These are phyloP conservation scores for Achroia grisella DNA, from an alignment of 1,140 invertebrate genomes.

Conservation along the genomic window DNA sequence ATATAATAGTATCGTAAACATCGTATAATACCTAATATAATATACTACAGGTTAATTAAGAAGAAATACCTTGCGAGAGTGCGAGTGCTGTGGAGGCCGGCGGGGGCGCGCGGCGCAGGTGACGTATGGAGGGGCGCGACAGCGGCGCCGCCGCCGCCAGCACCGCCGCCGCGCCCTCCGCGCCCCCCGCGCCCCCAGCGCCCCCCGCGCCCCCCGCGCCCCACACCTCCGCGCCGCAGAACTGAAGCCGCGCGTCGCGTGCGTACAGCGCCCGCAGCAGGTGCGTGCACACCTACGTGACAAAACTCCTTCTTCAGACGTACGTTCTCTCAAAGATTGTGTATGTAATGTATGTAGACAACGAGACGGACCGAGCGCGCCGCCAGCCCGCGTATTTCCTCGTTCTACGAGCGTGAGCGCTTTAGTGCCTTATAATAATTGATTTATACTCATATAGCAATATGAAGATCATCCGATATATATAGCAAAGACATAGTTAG, in stretches of 20 bases:
- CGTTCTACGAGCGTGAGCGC: too few species aligned
- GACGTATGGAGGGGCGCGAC: conserved; percentile 22
- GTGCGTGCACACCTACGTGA: conserved; percentile 76
- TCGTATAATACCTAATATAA: too few species aligned
- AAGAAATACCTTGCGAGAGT: conserved; percentile 12
- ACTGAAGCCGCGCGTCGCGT: conserved; percentile 79
- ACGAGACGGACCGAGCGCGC: too few species aligned
- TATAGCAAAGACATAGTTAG: too few species aligned
- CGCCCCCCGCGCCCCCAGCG: conserved; percentile 23
- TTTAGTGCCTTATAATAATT: too few species aligned
- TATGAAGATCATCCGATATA: too few species aligned
- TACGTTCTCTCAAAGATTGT: too few species aligned
- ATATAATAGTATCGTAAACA: too few species aligned
- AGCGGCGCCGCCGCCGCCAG: conserved; percentile 18
- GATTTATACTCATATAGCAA: too few species aligned
- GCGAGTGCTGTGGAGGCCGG: conserved; percentile 17
- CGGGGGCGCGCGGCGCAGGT: conserved; percentile 14
- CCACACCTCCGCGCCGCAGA: conserved; percentile 39
- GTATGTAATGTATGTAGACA: too few species aligned
- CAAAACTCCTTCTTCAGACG: neutral
- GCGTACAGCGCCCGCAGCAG: conserved; percentile 87
- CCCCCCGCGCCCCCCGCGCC: conserved; percentile 25
- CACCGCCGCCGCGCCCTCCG: conserved; percentile 23
- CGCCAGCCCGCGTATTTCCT: too few species aligned
- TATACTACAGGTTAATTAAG: too few species aligned